Conservation (phyloP, 2,888 invertebrate species). For the Andrena praecox region DNA sequence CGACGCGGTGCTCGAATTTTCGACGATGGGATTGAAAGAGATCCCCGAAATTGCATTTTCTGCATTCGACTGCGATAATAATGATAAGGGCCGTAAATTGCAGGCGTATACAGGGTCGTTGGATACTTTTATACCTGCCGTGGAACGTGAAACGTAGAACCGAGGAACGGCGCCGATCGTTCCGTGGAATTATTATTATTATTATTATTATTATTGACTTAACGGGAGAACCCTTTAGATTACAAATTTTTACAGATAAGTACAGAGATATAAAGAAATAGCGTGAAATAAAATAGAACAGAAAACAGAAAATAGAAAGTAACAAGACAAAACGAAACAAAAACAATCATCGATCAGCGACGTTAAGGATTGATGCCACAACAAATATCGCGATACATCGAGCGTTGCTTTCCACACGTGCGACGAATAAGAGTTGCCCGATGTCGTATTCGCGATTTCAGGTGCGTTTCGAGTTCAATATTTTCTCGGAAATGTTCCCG, state of each 20-base stretch:
- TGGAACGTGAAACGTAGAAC: not conserved
- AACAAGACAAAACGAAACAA: too few species aligned
- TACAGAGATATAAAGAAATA: too few species aligned
- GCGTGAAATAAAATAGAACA: too few species aligned
- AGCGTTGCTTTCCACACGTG: not conserved
- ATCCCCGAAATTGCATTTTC: not conserved
- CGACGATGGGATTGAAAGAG: not conserved
- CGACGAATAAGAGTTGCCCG: not conserved
- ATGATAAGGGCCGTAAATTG: conserved; percentile 1
- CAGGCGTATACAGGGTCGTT: not conserved
- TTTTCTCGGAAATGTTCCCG: not conserved
- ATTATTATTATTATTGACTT: too few species aligned
- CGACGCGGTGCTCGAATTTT: not conserved
- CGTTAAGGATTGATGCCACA: not conserved
- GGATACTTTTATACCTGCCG: not conserved
- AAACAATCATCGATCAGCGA: not conserved
- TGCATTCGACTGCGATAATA: not conserved
- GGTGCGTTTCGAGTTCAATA: not conserved
- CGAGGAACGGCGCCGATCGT: not conserved
- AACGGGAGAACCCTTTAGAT: too few species aligned
- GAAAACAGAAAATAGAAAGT: too few species aligned
- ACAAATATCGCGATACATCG: not conserved
- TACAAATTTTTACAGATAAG: too few species aligned
- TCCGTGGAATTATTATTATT: too few species aligned
- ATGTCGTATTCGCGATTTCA: not conserved